Base-by-base conservation (phyloP, 2,888 invertebrate genomes). In the Lasioglossum figueresi region DNA sequence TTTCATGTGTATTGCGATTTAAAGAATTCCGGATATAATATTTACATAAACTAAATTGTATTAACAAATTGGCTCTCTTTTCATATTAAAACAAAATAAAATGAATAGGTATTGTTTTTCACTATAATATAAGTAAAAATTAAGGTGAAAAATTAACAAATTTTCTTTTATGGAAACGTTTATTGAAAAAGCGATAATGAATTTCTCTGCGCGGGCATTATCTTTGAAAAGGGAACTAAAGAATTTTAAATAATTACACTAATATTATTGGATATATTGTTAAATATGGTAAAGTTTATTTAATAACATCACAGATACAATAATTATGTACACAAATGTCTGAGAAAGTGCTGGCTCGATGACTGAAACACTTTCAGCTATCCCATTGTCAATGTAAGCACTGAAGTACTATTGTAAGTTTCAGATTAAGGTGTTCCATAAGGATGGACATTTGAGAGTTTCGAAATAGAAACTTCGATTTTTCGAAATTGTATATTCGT, bases 231-330 rank as follows among this genome's bases (percentile, higher is more conserved):
- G 31, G 31, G 6, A 34, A 37, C 31, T 12, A 8, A 23, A n/a
- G 14, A 70, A 37, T n/a, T 70, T 40, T 12, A 70, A 70, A 40
- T 40, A n/a, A 70, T 70, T 40, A 70, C n/a, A 27, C 70, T 80
- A 34, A 63, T 56, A 23, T 45, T 52, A 23, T 34, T 48, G 34
- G 48, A 52, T 27, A 14, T 83, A 73, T 79, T 83, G 86, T 91
- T 93, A 93, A 93, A 93, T 94, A 93, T 94, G 93, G 92, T 94
- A 94, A 93, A 94, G 92, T 94, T 94, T 94, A 94, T 94, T 94
- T 93, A 92, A 93, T 94, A 94, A 94, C 93, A 94, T 94, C 94
- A 94, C 94, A 94, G 94, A 94, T 94, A 94, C 93, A 93, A 94
- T 94, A 93, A 94, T 94, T 93, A 94, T 94, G 92, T 94, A 94